Evolutionary conservation across 2,113 vertebrate species (phyloP).

Genomic region (Anseranas semipalmata): DNA sequence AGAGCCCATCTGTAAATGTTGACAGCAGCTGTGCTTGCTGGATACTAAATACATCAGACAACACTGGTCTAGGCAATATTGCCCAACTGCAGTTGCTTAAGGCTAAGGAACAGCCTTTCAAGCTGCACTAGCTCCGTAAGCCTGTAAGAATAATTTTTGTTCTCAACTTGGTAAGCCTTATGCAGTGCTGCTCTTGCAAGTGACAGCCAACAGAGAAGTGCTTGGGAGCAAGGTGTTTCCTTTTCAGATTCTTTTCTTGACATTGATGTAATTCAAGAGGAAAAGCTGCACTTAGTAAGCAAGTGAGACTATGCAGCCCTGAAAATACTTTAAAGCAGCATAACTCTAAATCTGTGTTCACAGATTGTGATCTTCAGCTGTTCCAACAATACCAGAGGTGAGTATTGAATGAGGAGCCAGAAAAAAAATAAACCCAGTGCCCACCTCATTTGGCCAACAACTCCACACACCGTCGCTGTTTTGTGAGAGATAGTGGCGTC

Average conservation of each 20-base stretch:
- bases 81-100: neutral
- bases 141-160: neutral
- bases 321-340: neutral
- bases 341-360: neutral
- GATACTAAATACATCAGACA: rapidly evolving
- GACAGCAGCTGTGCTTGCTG: neutral
- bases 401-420: neutral
- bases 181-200: neutral
- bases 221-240: neutral
- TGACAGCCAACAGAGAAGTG: neutral
- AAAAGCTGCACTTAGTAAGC: neutral
- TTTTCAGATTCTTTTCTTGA: neutral
- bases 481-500: neutral
- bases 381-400: neutral
- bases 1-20: neutral
- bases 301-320: neutral
- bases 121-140: neutral
- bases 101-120: neutral
- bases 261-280: neutral
- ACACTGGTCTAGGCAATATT: neutral
- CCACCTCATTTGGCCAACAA: neutral
- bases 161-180: neutral
- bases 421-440: neutral
- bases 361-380: neutral
- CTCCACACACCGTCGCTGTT: rapidly evolving